A percentile compares a stretch with the other conserved stretches of the same genome.
These are phyloP conservation scores for Drosophila ezoana DNA, from an alignment of 2,888 invertebrate genomes.

Conservation along the genomic window DNA sequence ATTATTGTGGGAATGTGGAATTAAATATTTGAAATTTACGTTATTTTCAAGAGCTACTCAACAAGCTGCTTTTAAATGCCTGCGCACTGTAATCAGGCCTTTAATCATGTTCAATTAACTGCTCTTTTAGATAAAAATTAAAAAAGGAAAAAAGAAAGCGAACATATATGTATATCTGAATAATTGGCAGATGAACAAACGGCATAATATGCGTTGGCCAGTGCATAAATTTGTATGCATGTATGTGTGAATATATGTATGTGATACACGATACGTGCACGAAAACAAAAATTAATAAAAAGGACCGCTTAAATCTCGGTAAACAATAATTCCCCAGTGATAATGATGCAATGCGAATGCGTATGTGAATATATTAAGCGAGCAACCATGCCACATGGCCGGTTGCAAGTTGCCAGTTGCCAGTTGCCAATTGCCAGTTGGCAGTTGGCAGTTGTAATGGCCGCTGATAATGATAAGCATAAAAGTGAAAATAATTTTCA, in stretches of 20 bases:
- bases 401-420: conserved; percentile 17
- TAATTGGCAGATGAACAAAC: conserved; percentile 49
- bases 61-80: conserved; percentile 8
- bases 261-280: conserved; percentile 23
- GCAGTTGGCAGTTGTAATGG: conserved; percentile 35
- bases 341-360: conserved; percentile 45
- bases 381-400: conserved; percentile 20
- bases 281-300: conserved; percentile 21
- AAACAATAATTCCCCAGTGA: conserved; percentile 78
- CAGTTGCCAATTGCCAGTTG: conserved; percentile 1
- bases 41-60: neutral
- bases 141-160: conserved; percentile 11
- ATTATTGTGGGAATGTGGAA: neutral
- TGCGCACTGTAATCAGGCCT: conserved; percentile 8
- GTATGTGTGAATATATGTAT: neutral
- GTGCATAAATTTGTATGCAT: conserved; percentile 53
- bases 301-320: conserved; percentile 68
- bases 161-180: conserved; percentile 27
- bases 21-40: neutral
- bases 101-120: conserved; percentile 65
- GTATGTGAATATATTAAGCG: conserved; percentile 48
- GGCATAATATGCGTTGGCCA: conserved; percentile 40
- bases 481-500: conserved; percentile 81
- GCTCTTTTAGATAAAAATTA: conserved; percentile 55
- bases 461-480: conserved; percentile 65